These are phyloP conservation scores for Hemicordylus capensis DNA, from an alignment of 2,113 vertebrate genomes.

Conservation along the genomic window DNA sequence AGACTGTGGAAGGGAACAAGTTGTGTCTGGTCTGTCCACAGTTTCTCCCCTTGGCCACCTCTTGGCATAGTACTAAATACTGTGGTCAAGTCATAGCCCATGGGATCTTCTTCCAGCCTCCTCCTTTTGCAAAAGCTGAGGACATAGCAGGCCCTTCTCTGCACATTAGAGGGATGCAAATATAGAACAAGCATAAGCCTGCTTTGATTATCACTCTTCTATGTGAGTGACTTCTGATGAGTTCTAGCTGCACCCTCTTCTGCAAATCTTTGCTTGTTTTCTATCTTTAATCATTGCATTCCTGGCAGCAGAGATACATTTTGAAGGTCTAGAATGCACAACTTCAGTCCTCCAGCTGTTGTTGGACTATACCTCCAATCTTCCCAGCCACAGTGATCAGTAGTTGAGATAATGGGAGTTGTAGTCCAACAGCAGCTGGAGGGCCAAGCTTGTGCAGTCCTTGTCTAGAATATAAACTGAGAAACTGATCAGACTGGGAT, in stretches of 20 bases:
- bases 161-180: not conserved
- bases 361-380: too few species aligned
- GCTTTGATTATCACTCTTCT: not conserved
- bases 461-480: not conserved
- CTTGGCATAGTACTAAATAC: not conserved
- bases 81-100: not conserved
- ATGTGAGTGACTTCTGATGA: not conserved
- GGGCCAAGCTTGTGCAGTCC: too few species aligned
- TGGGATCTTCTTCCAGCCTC: not conserved
- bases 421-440: too few species aligned
- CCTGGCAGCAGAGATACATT: not conserved
- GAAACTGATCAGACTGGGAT: not conserved
- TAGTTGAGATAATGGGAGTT: too few species aligned
- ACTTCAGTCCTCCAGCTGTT: too few species aligned
- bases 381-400: too few species aligned
- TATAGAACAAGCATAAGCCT: not conserved
- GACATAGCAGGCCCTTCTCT: not conserved
- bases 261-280: not conserved
- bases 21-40: not conserved
- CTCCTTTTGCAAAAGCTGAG: not conserved
- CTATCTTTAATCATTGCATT: not conserved
- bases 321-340: too few species aligned
- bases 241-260: not conserved
- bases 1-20: not conserved
- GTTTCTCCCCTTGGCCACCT: not conserved